Evolutionary conservation across 2,797 vertebrate genomes (phyloP), one percentile per base, ranked within the genome.

Genomic region (Octomys mimax): DNA sequence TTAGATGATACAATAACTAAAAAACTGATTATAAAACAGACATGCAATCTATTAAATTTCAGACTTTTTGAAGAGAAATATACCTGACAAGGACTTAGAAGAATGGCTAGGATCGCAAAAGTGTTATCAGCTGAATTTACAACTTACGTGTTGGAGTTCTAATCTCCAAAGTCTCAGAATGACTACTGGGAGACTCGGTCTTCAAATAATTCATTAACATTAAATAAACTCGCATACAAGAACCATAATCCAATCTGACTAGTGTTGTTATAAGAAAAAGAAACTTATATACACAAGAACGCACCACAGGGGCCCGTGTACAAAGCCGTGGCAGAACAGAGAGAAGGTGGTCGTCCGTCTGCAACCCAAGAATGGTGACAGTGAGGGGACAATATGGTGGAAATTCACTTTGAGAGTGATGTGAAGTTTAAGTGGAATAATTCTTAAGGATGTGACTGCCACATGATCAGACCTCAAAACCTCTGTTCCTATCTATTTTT

Each of bases 391-490:
- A 24, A 46, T 84, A n/a, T 68, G 39, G 49, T 26, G n/a, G 33
- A 92, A 42, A 49, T 1, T 2, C 21, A 71, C 2, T 59, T 64
- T 84, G 70, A 91, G 61, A 31, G 16, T 77, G 33, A 42, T n/a
- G 19, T 92, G 83, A 90, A 70, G 73, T 88, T 64, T 88, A 77
- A 71, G 52, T 70, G 39, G 39, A 88, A 64, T 8, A 39, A 6
- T 91, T 78, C 36, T 92, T 75, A 26, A 49, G 46, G 49, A 73
- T 59, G 24, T 70, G n/a, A 73, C 49, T 54, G 62, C 24, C 39
- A 64, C n/a, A 46, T 75, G 83, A 89, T 68, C 54, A 85, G 42
- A 84, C 52, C 73, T 77, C 42, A 52, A 92, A 64, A 95, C 8
- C 1, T 42, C 14, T 77, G 10, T 36, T 94, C 49, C 1, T 19